Evolutionary conservation across 2,888 invertebrate species (phyloP).

Genomic region (Magallana nippona): DNA sequence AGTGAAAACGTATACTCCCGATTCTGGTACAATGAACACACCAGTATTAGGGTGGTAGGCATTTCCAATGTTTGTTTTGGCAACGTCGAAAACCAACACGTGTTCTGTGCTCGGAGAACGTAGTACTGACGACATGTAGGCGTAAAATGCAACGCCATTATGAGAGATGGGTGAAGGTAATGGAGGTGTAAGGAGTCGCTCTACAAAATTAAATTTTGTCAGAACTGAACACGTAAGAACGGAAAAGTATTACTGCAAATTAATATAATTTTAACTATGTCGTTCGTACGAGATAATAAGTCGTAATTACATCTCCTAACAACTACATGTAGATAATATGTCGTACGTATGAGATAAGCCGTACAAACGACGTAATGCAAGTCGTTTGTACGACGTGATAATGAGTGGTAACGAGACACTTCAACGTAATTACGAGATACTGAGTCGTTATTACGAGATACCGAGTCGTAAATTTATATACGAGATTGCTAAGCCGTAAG

Average conservation of each 20-base stretch:
- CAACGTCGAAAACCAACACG: neutral
- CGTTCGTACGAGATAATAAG: neutral
- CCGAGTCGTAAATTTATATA: too few species aligned
- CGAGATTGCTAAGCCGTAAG: too few species aligned
- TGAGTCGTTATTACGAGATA: too few species aligned
- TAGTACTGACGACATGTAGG: neutral
- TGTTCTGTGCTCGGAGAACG: neutral
- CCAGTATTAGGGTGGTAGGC: constrained; percentile 16
- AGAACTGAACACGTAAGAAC: neutral
- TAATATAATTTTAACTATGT: neutral
- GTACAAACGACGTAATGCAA: too few species aligned
- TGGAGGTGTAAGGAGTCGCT: neutral
- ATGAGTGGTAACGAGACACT: too few species aligned
- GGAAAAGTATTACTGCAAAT: neutral
- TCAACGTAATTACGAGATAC: too few species aligned
- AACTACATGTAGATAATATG: too few species aligned
- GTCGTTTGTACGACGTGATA: too few species aligned
- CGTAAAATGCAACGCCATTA: constrained; percentile 7
- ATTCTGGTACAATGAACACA: constrained; percentile 8
- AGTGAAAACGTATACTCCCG: constrained; percentile 11
- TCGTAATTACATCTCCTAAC: neutral
- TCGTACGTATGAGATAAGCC: too few species aligned
- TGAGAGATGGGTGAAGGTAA: neutral
- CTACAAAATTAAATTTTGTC: neutral
- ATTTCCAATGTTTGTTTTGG: neutral